phyloP scores from a whole-genome alignment of 1,140 invertebrate genomes.

The Trinorchestia longiramus region DNA sequence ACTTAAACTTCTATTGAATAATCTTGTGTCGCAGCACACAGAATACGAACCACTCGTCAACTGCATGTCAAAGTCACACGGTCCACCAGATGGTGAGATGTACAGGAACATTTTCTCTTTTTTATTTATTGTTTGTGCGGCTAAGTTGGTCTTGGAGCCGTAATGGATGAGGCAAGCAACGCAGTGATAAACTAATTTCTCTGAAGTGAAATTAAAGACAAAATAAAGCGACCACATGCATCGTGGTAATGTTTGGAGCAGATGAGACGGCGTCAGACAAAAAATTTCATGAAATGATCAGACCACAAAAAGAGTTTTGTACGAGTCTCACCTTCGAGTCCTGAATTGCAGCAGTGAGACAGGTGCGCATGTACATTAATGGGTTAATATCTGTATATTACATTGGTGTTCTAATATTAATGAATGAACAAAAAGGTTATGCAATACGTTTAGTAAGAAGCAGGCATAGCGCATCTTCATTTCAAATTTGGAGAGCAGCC shows the following conservation, averaged over 20 bases:
- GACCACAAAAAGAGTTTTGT: not conserved
- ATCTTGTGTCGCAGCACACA: too few species aligned
- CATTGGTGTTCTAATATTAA: not conserved
- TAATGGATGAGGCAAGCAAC: not conserved
- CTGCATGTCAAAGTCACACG: too few species aligned
- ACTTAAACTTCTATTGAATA: too few species aligned
- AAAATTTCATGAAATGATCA: not conserved
- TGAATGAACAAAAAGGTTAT: not conserved
- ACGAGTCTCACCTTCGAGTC: not conserved
- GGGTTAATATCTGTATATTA: not conserved
- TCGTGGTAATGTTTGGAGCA: not conserved
- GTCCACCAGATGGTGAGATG: too few species aligned
- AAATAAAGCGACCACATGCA: not conserved
- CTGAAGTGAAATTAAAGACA: not conserved
- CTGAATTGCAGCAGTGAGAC: not conserved
- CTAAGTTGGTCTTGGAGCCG: too few species aligned
- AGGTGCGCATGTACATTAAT: not conserved
- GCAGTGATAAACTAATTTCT: not conserved
- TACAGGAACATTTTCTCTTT: too few species aligned
- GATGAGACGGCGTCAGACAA: not conserved
- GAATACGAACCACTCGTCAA: too few species aligned
- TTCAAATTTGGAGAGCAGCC: not conserved
- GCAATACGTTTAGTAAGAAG: not conserved
- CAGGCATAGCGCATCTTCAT: not conserved
- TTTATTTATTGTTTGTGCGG: too few species aligned